phyloP scores from a whole-genome alignment of 2,888 invertebrate genomes.

The Tenthredo distinguenda region DNA sequence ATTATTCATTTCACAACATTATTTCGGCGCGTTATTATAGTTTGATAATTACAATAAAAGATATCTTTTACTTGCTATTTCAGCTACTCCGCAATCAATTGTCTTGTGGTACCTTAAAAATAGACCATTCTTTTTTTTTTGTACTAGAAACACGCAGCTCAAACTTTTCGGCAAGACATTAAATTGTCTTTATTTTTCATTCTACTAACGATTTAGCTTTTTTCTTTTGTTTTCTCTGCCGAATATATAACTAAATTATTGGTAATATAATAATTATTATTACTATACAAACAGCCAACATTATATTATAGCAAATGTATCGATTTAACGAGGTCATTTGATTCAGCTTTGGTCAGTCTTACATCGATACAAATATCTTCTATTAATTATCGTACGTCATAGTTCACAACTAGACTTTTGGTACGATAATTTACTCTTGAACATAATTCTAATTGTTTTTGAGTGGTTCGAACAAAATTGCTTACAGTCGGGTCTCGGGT shows the following conservation, averaged over 20 bases:
- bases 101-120: background rate
- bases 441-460: background rate
- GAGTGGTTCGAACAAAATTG: background rate
- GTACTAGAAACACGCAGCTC: conserved; percentile 11
- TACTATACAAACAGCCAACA: conserved; percentile 32
- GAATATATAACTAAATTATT: background rate
- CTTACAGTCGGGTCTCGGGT: background rate
- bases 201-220: background rate
- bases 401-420: background rate
- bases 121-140: conserved; percentile 6
- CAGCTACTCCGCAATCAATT: background rate
- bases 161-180: background rate
- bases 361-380: conserved; percentile 1
- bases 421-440: background rate
- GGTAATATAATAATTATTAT: conserved; percentile 22
- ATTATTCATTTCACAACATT: background rate
- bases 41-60: background rate
- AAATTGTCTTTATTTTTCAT: background rate
- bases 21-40: background rate
- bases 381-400: background rate
- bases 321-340: conserved; percentile 23
- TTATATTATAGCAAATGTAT: conserved; percentile 19
- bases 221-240: background rate
- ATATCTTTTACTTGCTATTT: background rate
- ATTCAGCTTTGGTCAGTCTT: conserved; percentile 48